Base-by-base conservation (phyloP, 2,888 invertebrate genomes). In the Steinernema hermaphroditum region DNA sequence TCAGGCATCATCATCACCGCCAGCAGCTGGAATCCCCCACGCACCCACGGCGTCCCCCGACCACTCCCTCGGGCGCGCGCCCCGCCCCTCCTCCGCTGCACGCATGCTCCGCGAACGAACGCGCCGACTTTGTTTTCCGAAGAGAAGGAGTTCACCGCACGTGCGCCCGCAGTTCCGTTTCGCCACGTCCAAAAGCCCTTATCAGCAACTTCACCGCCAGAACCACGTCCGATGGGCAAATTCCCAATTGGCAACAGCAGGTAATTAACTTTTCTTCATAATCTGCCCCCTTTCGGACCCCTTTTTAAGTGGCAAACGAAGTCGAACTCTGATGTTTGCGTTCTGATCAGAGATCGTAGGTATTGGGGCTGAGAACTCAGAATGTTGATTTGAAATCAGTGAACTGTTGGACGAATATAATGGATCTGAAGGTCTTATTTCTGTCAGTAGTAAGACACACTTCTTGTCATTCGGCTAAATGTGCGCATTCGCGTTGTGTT, bases 11-110 rank as follows among this genome's bases (percentile, higher is more conserved):
- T n/a, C n/a, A n/a, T n/a, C 37, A 12, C 37, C 37, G 37, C 37
- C 37, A n/a, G n/a, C 43, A 41, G 46, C 46, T 46, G 46, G 46
- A 46, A 46, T 46, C 46, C 22, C 22, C 46, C 46, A 37, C 37
- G 46, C 22, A 16, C 46, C 22, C 22, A n/a, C 46, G 4, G 46
- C 9, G n/a, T 16, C 16, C 4, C 22, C 22, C 46, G 46, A 46
- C 46, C 4, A 6, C 46, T 4, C 46, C 46, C 9, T 2, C 46
- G 4, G 22, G 46, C 46, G 46, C 6, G 46, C 9, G 46, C 16
- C 9, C 16, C n/a, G 46, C 46, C 16, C 46, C 46, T 19, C 46
- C 4, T n/a, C n/a, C n/a, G 46, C 46, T 46, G 46, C 46, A 46
- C 46, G 46, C 46, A 19, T 19, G 46, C 46, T 46, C 46, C 22